These are phyloP conservation scores for Lithophane semibrunnea DNA, from an alignment of 2,888 invertebrate species.

Conservation along the genomic window DNA sequence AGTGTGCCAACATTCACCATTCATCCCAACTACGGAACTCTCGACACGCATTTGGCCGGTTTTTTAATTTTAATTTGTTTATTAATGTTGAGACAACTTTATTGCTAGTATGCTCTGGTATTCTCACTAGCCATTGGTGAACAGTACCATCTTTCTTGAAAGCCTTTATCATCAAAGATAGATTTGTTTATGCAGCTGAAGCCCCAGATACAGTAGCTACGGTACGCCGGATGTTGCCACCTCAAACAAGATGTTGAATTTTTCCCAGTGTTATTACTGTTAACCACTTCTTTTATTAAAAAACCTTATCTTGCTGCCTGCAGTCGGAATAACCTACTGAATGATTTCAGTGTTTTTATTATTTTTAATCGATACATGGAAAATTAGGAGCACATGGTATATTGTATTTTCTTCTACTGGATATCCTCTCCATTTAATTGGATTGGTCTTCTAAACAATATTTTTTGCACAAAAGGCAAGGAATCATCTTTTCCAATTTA, in stretches of 20 bases:
- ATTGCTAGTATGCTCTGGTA: too few species aligned
- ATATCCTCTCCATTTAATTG: too few species aligned
- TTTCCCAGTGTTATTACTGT: constrained; percentile 29
- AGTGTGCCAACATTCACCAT: too few species aligned
- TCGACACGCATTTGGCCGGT: too few species aligned
- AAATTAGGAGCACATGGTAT: not conserved
- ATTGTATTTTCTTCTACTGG: not conserved
- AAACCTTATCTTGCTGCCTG: constrained; percentile 44
- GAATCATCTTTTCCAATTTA: not conserved
- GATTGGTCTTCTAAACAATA: not conserved
- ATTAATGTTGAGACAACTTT: not conserved
- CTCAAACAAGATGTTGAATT: constrained; percentile 25
- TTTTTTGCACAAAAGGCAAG: not conserved
- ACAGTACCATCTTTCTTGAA: not conserved
- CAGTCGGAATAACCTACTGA: constrained; percentile 17
- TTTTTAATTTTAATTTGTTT: too few species aligned
- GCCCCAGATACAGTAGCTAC: not conserved
- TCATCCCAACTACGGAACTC: too few species aligned
- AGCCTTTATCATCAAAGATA: not conserved
- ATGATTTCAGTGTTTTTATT: constrained; percentile 10
- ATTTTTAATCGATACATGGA: constrained; percentile 8
- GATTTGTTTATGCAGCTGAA: not conserved
- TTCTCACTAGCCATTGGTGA: not conserved
- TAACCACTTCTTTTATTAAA: constrained; percentile 37
- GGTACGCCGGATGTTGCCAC: constrained; percentile 39